Base-by-base conservation (phyloP, 2,113 vertebrate genomes). In the Aphelocoma coerulescens region DNA sequence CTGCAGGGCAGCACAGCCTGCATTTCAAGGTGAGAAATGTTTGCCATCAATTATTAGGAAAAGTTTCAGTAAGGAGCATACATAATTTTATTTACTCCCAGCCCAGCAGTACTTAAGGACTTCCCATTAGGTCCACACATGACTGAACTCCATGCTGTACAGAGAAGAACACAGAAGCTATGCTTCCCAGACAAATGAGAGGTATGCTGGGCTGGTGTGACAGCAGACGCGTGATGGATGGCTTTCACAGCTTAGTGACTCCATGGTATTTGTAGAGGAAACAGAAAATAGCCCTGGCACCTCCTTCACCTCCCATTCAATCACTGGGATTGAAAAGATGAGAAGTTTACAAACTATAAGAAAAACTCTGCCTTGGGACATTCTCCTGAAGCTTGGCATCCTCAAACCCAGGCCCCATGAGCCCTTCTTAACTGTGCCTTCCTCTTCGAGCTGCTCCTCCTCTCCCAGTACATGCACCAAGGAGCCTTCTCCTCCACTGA, bases 251-350 rank as follows among this genome's bases (percentile, higher is more conserved):
- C n/a, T 77, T 83, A 79, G 68, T 0, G 1, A 76, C 68, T 88
- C 73, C 22, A 12, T 22, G 21, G n/a, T 55, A 69, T 66, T 72
- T 49, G 48, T 9, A 37, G 16, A 85, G 16, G 10, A 77, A 80
- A 72, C 22, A 86, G 21, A 89, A 94, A 91, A 82, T n/a, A 82
- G 4, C 11, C 14, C 61, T 68, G 39, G 59, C 19, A 43, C 39
- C 13, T 1, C 18, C 2, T 3, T 1, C 8, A 4, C 3, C 7
- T 8, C 8, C 17, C 35, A 39, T 48, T 54, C 79, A 82, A 21
- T 37, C 44, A 82, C 49, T 72, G 35, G 16, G 37, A 76, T 13
- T 35, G 28, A 91, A 83, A 91, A 79, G 16, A 65, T 4, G n/a
- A 66, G 11, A 41, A 22, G 13, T 69, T 69, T 51, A 54, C 35